Conservation (phyloP, 2,113 vertebrate species). For the Siniperca chuatsi region DNA sequence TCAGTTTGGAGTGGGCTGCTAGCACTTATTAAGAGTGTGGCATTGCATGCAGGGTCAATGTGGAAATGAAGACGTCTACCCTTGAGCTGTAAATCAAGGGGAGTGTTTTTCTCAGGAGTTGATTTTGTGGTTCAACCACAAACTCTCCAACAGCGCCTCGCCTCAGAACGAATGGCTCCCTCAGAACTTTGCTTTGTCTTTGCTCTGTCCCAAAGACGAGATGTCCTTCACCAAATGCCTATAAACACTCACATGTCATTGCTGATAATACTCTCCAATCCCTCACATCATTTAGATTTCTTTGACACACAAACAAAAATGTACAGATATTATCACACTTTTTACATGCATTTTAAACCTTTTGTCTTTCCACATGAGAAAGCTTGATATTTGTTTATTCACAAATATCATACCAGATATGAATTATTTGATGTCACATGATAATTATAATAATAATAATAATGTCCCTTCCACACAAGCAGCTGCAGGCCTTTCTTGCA, state of each 20-base stretch:
- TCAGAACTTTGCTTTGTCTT: conserved; percentile 17
- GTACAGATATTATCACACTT: not conserved
- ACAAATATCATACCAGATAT: not conserved
- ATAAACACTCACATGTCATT: conserved; percentile 6
- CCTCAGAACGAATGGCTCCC: not conserved
- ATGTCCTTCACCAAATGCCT: not conserved
- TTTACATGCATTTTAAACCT: not conserved
- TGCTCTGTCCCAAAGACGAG: conserved; percentile 7
- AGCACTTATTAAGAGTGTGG: conserved; percentile 32
- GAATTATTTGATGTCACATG: not conserved
- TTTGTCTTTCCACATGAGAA: not conserved
- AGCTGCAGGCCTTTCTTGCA: conserved; percentile 55
- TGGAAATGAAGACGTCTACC: not conserved
- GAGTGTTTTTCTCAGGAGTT: not conserved
- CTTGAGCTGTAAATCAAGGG: conserved; percentile 17
- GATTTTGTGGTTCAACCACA: conserved; percentile 18
- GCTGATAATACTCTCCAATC: not conserved
- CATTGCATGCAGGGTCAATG: conserved; percentile 58
- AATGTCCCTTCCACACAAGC: conserved; percentile 2
- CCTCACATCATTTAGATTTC: not conserved
- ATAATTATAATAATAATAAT: not conserved
- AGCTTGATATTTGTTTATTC: not conserved
- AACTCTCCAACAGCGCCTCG: not conserved
- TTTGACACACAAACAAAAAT: not conserved
- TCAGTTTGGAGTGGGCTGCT: conserved; percentile 55